Conservation (phyloP, 2,888 invertebrate genomes). For the Sarcophaga variegata region DNA sequence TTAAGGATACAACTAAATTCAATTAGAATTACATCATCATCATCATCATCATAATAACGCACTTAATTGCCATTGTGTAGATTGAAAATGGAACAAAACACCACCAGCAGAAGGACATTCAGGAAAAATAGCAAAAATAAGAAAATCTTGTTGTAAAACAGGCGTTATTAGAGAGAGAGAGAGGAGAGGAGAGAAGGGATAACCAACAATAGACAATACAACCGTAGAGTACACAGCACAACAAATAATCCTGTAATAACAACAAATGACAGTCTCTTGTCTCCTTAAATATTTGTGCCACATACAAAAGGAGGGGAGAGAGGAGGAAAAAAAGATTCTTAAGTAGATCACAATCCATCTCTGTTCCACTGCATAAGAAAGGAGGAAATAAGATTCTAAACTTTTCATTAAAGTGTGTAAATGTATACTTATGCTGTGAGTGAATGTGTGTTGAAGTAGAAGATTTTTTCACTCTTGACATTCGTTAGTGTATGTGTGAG, state of each 20-base stretch:
- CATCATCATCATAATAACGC: slow-evolving; percentile 53
- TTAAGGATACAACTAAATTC: slow-evolving; percentile 56
- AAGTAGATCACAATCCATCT: no score
- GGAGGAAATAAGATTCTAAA: no score
- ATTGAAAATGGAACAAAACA: not conserved
- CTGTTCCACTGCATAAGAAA: no score
- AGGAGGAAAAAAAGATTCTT: no score
- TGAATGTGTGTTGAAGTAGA: no score
- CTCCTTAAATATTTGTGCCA: not conserved
- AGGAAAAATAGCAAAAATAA: not conserved
- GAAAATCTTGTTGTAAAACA: not conserved
- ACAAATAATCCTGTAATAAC: slow-evolving; percentile 52
- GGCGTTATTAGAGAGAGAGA: not conserved
- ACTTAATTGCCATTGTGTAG: slow-evolving; percentile 47
- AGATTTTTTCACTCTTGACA: no score
- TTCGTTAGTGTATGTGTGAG: no score
- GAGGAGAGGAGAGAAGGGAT: not conserved
- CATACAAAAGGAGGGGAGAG: not conserved
- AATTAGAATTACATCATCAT: slow-evolving; percentile 55
- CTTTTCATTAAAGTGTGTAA: no score
- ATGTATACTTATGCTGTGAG: no score
- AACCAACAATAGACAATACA: slow-evolving; percentile 24
- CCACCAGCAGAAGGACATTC: not conserved
- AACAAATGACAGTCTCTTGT: slow-evolving; percentile 57
- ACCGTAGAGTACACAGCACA: not conserved